phyloP scores from a whole-genome alignment of 2,888 invertebrate genomes.

The Pyrocoelia pectoralis region DNA sequence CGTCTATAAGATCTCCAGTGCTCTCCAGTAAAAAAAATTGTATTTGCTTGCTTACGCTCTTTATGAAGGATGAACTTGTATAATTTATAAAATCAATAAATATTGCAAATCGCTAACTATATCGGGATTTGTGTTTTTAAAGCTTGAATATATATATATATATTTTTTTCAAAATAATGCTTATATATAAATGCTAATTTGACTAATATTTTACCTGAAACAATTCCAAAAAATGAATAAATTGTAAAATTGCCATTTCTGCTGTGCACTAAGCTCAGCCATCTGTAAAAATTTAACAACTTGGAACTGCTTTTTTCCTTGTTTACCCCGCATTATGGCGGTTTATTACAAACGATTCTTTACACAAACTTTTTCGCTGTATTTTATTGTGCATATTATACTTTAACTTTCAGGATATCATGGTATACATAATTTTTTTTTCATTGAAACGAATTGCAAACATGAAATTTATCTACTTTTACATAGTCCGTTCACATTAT shows the following conservation, averaged over 20 bases:
- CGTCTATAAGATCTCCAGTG: too few species aligned
- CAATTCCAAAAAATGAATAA: neutral
- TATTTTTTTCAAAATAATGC: too few species aligned
- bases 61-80: too few species aligned
- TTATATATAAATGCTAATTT: neutral
- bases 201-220: neutral
- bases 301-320: slow-evolving; percentile 8
- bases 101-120: too few species aligned
- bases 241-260: neutral
- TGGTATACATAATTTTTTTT: neutral
- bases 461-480: too few species aligned
- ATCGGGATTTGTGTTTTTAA: too few species aligned
- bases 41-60: too few species aligned
- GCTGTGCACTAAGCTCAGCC: neutral
- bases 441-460: too few species aligned
- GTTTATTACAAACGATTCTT: slow-evolving; percentile 8
- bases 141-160: too few species aligned
- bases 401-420: neutral
- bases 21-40: too few species aligned
- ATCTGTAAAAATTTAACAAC: slow-evolving; percentile 8
- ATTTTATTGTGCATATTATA: neutral
- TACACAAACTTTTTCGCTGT: neutral
- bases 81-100: too few species aligned
- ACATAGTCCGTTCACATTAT: too few species aligned
- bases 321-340: neutral